Evolutionary conservation across 2,888 invertebrate genomes (phyloP).

Genomic region (Adelognathus sp.): DNA sequence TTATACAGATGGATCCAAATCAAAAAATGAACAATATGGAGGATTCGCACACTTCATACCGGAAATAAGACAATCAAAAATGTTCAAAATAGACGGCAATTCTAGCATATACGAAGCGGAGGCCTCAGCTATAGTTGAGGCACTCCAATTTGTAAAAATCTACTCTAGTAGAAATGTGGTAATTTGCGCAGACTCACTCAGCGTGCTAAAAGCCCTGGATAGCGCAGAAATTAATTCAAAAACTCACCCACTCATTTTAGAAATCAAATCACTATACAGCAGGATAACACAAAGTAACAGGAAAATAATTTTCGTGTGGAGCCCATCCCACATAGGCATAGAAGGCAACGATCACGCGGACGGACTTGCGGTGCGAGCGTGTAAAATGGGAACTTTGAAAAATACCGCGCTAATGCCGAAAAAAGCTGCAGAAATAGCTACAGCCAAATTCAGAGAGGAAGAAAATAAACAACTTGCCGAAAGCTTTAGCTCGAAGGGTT

Average conservation of each 20-base stretch:
- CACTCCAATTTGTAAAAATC: neutral
- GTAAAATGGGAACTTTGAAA: neutral
- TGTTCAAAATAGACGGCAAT: neutral
- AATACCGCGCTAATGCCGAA: too few species aligned
- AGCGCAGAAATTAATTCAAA: neutral
- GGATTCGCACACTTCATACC: too few species aligned
- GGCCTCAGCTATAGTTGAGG: neutral
- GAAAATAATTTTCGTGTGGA: neutral
- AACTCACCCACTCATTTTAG: neutral
- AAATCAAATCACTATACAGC: neutral
- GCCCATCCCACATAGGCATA: neutral
- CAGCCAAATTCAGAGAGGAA: neutral
- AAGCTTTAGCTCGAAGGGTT: too few species aligned
- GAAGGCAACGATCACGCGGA: neutral
- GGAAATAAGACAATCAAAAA: neutral
- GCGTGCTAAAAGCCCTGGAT: neutral
- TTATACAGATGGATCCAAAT: too few species aligned
- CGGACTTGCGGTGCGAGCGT: neutral
- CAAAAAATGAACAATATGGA: too few species aligned
- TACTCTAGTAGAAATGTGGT: neutral
- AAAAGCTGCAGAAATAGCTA: neutral
- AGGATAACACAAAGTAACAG: neutral
- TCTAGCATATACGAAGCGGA: neutral
- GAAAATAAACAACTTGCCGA: neutral
- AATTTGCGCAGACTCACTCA: neutral